phyloP scores from a whole-genome alignment of 1,140 invertebrate genomes.

The Berghia stephanieae region DNA sequence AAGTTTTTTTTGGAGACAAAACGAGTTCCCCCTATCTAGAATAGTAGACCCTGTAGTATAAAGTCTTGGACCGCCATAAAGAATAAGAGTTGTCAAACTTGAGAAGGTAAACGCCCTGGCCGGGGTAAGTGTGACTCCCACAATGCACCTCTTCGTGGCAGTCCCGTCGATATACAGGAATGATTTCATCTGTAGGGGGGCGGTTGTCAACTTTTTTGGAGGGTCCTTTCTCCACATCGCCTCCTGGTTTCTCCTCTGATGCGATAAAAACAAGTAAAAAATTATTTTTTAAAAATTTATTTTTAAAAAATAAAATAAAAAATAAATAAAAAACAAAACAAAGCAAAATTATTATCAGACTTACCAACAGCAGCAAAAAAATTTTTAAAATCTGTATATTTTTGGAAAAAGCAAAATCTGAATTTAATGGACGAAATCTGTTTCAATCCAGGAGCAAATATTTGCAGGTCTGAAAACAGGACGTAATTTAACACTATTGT shows the following conservation, averaged over 20 bases:
- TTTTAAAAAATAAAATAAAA: too few species aligned
- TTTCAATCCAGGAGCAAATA: too few species aligned
- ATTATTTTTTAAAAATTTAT: background rate
- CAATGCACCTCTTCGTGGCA: slow-evolving; percentile 97
- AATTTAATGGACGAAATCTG: too few species aligned
- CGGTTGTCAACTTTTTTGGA: slow-evolving; percentile 52
- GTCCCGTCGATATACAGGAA: slow-evolving; percentile 94
- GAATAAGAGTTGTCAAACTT: slow-evolving; percentile 99
- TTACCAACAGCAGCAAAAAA: too few species aligned
- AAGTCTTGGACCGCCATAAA: slow-evolving; percentile 97
- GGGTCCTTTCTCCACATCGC: slow-evolving; percentile 59
- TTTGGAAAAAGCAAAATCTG: too few species aligned
- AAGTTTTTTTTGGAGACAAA: too few species aligned
- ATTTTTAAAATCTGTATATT: too few species aligned
- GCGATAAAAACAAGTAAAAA: too few species aligned
- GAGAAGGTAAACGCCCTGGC: slow-evolving; percentile 91
- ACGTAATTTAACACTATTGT: too few species aligned
- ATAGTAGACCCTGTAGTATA: slow-evolving; percentile 99
- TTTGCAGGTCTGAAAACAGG: too few species aligned
- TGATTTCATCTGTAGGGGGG: slow-evolving; percentile 80
- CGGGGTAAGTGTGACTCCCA: slow-evolving; percentile 95
- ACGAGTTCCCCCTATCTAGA: slow-evolving; percentile 73
- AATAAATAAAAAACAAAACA: background rate
- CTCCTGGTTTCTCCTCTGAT: slow-evolving; percentile 49
- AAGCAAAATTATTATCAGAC: background rate